Percentiles rank a stretch among this genome's conserved stretches.
These are phyloP conservation scores for Orchesellides sinensis DNA, from an alignment of 2,888 invertebrate species.

Conservation along the genomic window DNA sequence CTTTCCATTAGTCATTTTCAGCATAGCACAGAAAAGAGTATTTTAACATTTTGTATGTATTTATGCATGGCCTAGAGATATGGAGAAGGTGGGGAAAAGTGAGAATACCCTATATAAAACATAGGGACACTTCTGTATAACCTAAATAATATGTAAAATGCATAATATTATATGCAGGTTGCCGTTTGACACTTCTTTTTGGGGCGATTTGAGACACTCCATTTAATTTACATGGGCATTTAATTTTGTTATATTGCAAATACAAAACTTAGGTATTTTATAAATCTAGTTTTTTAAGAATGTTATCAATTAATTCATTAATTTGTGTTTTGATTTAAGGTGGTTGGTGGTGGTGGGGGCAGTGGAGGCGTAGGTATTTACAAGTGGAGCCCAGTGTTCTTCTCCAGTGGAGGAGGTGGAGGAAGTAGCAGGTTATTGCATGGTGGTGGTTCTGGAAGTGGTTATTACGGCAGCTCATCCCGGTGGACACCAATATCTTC, in stretches of 20 bases:
- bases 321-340: not conserved
- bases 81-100: constrained; percentile 6
- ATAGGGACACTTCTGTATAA: too few relatives aligned
- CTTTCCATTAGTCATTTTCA: too few relatives aligned
- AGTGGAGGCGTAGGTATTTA: constrained; percentile 43
- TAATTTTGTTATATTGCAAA: too few relatives aligned
- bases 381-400: constrained; percentile 65
- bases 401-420: constrained; percentile 22
- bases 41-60: too few relatives aligned
- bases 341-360: too few relatives aligned
- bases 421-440: not conserved
- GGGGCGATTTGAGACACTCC: too few relatives aligned
- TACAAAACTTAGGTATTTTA: not conserved
- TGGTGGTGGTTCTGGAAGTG: not conserved
- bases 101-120: not conserved
- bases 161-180: not conserved
- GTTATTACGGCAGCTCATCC: constrained; percentile 16
- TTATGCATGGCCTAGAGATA: too few relatives aligned
- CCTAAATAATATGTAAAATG: too few relatives aligned
- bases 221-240: too few relatives aligned
- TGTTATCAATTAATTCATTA: not conserved
- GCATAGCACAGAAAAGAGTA: too few relatives aligned
- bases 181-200: too few relatives aligned
- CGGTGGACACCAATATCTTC: constrained; percentile 18
- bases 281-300: not conserved